Base-by-base conservation (phyloP, 2,113 vertebrate genomes). In the Phyllostomus discolor region DNA sequence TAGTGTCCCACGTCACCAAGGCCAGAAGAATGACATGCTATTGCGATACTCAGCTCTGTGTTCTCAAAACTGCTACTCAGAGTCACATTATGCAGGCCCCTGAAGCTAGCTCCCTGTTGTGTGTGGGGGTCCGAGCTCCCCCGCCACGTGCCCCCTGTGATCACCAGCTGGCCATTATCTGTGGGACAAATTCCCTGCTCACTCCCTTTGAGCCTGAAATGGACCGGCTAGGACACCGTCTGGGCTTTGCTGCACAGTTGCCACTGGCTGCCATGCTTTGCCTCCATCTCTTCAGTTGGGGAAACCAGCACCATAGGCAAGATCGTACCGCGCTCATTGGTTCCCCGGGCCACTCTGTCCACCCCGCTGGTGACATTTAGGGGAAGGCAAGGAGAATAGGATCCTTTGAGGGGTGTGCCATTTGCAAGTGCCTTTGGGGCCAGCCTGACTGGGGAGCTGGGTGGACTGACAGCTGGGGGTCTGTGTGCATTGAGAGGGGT, bases 101-200 rank as follows among this genome's bases (percentile, higher is more conserved):
- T 10, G 17, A 10, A 67, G 41, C 52, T 46, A 67, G 41, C 52
- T 46, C 46, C 16, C n/a, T n/a, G 4, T 0, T 22, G 41, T 14
- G 64, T 10, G 10, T 5, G 12, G 38, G n/a, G 57, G 10, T 12
- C 31, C 4, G 1, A 26, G 11, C 80, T 10, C 12, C 43, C 3
- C 5, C n/a, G 3, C 6, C 22, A 20, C 2, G 2, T 35, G 31
- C 9, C 20, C 50, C 10, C 57, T 17, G 31, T 54, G 66, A 26
- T 28, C n/a, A 46, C 14, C 10, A 8, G 80, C 46, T 22, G 22
- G 8, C 22, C 35, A 1, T 31, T 43, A 28, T 26, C 38, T 88
- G 1, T 0, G 5, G 7, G 54, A 28, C 0, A 0, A 59, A n/a
- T 59, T 62, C 12, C 16, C 46, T 28, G 43, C 38, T 50, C 46